Percentiles rank a stretch among this genome's conserved stretches.
phyloP scores from a whole-genome alignment of 1,140 invertebrate species.

The Drosophila pallidifrons region DNA sequence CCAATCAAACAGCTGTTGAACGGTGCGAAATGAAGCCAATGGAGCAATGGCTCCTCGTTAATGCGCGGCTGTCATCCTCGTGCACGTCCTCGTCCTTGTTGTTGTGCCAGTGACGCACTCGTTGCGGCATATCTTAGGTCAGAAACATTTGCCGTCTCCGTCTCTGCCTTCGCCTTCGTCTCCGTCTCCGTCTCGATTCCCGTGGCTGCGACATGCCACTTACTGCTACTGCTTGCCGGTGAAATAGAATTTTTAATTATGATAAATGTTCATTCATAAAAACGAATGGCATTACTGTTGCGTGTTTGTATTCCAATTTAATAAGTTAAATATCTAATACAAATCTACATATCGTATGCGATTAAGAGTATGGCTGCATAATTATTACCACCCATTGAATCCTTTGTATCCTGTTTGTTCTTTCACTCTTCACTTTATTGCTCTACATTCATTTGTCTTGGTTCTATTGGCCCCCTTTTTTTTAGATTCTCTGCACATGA shows the following conservation, averaged over 20 bases:
- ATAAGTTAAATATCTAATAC: conserved; percentile 19
- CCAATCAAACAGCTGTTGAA: conserved; percentile 53
- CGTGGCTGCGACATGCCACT: conserved; percentile 19
- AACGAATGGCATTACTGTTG: conserved; percentile 72
- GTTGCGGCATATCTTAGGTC: conserved; percentile 77
- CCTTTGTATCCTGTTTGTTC: conserved; percentile 23
- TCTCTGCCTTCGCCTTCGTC: conserved; percentile 12
- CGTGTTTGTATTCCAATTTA: conserved; percentile 63
- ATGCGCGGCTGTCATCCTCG: conserved; percentile 38
- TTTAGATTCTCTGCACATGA: conserved; percentile 41
- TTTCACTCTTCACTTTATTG: conserved; percentile 6
- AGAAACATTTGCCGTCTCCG: conserved; percentile 54
- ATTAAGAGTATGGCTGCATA: conserved; percentile 55
- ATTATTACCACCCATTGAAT: conserved; percentile 46
- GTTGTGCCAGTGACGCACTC: conserved; percentile 51
- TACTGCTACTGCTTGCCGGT: conserved; percentile 17
- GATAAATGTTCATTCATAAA: conserved; percentile 82
- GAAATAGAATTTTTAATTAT: conserved; percentile 77
- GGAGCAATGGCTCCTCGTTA: conserved; percentile 50
- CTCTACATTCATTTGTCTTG: background rate
- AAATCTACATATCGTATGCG: conserved; percentile 2
- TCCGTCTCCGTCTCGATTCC: conserved; percentile 19
- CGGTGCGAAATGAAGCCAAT: conserved; percentile 52
- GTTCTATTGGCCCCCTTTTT: conserved; percentile 6
- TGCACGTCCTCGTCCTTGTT: conserved; percentile 25